phyloP scores from a whole-genome alignment of 2,888 invertebrate species.

The Icerya purchasi region DNA sequence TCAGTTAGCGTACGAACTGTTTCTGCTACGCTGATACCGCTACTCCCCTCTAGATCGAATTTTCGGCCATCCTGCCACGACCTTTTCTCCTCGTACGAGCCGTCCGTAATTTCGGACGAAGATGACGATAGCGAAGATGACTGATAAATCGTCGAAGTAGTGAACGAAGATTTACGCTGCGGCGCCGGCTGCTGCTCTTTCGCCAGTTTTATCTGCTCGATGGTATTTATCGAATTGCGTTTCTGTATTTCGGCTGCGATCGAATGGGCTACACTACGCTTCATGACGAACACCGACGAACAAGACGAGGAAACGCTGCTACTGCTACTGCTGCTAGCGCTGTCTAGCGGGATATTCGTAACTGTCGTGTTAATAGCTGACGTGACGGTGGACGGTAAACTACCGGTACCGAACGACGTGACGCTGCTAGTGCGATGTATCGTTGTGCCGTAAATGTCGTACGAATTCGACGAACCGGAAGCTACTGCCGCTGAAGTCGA shows the following conservation, averaged over 20 bases:
- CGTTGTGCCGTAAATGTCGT: neutral
- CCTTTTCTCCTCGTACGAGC: neutral
- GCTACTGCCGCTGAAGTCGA: neutral
- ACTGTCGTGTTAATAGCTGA: neutral
- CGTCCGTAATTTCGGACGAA: neutral
- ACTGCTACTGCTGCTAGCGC: neutral
- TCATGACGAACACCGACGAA: neutral
- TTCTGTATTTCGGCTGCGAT: slow-evolving; percentile 17
- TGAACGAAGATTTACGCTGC: slow-evolving; percentile 9
- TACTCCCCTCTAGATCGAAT: slow-evolving; percentile 10
- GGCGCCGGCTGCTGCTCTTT: slow-evolving; percentile 1
- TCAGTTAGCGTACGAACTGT: slow-evolving; percentile 69
- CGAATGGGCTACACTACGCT: slow-evolving; percentile 14
- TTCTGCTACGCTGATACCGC: slow-evolving; percentile 40
- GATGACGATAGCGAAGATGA: neutral
- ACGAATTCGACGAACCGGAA: neutral
- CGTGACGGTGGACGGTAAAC: neutral
- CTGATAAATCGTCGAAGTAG: neutral
- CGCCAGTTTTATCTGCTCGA: neutral
- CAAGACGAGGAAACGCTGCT: neutral
- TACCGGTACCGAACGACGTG: neutral
- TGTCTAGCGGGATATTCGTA: too few relatives aligned
- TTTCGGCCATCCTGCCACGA: slow-evolving; percentile 4
- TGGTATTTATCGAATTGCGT: slow-evolving; percentile 12
- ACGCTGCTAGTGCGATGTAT: neutral